Percentiles rank a stretch among this genome's conserved stretches.
These are phyloP conservation scores for Spongilla lacustris DNA, from an alignment of 37 sponge, comb jelly and placozoan genomes.

Conservation along the genomic window DNA sequence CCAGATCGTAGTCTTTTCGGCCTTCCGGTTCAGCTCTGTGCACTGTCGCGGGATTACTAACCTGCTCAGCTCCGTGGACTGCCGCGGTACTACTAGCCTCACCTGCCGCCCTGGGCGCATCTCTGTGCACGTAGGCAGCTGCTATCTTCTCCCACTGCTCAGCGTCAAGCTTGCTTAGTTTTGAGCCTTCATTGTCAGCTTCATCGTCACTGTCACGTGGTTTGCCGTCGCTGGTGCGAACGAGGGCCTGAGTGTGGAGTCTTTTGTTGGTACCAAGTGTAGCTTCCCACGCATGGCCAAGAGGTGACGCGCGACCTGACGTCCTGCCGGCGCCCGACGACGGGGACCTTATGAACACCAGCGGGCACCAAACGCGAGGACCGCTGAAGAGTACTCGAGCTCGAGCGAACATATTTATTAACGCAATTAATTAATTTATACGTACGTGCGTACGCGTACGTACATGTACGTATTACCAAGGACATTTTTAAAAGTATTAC, in stretches of 20 bases:
- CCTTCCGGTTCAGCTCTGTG: not conserved
- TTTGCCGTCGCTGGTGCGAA: not conserved
- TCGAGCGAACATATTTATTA: not conserved
- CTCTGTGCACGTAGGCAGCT: not conserved
- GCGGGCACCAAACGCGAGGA: not conserved
- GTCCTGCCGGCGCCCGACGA: not conserved
- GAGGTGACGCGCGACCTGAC: not conserved
- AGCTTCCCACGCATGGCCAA: not conserved
- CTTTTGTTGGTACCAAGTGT: not conserved
- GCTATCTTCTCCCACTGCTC: not conserved
- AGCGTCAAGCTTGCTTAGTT: not conserved
- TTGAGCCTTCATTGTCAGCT: not conserved
- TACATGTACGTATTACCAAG: no score
- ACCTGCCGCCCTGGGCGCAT: not conserved
- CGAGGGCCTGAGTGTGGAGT: not conserved
- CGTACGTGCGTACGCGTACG: no score
- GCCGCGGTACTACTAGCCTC: not conserved
- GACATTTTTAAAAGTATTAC: no score
- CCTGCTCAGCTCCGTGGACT: not conserved
- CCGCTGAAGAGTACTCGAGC: not conserved
- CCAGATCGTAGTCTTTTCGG: not conserved
- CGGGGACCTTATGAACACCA: not conserved
- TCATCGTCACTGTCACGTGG: not conserved
- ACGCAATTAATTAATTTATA: no score
- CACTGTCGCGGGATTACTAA: not conserved